Conservation (phyloP, 2,797 vertebrate species). For the Ataeniobius toweri region DNA sequence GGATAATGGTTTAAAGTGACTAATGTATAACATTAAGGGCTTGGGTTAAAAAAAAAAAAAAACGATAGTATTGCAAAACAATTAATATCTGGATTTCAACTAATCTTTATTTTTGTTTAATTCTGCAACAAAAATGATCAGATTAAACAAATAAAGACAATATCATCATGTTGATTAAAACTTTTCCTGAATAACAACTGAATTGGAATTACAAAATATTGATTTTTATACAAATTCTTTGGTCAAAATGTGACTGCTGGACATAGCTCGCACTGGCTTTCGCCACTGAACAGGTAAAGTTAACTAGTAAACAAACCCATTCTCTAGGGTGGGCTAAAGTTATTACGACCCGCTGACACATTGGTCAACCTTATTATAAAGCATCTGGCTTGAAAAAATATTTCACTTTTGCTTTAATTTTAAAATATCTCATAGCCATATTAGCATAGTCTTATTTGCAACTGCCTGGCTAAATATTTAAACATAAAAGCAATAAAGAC, state of each 20-base stretch:
- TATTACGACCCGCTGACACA: background rate
- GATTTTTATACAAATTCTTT: background rate
- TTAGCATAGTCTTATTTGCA: background rate
- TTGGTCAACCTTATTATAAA: background rate
- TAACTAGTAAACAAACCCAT: background rate
- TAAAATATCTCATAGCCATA: background rate
- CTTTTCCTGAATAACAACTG: no score
- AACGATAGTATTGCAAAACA: no score
- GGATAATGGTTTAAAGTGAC: no score
- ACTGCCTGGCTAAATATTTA: background rate
- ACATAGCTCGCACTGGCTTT: background rate
- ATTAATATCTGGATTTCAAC: no score
- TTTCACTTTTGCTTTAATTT: background rate
- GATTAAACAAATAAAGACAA: no score
- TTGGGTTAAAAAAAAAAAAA: no score
- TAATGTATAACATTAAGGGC: no score
- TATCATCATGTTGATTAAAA: no score
- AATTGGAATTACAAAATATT: background rate
- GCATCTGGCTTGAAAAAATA: background rate
- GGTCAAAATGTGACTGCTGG: background rate
- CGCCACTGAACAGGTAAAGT: background rate
- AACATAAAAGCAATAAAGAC: background rate
- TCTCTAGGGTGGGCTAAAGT: background rate
- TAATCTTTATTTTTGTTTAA: no score
- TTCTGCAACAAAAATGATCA: no score